These are phyloP conservation scores for Drosophila willistoni DNA, from an alignment of 1,140 invertebrate species.

Conservation along the genomic window DNA sequence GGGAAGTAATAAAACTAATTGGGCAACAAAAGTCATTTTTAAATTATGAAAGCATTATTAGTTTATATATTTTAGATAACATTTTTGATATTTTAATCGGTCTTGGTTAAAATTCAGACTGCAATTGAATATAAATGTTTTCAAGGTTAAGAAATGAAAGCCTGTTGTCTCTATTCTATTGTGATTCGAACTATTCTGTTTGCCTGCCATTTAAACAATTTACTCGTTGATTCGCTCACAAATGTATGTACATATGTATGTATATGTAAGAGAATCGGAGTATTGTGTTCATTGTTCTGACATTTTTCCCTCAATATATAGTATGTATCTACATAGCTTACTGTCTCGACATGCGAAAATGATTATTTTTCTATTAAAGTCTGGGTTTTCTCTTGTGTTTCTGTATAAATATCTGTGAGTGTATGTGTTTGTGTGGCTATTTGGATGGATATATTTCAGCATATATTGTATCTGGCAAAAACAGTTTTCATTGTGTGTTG, in stretches of 20 bases:
- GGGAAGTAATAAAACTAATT: too few relatives aligned
- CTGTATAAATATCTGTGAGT: neutral
- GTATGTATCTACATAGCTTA: neutral
- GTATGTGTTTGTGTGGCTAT: slow-evolving; percentile 17
- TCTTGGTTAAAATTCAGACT: neutral
- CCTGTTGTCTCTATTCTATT: slow-evolving; percentile 1
- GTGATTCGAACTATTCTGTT: slow-evolving; percentile 22
- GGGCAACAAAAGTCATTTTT: too few relatives aligned
- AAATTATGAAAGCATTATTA: too few relatives aligned
- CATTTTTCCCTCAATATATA: slow-evolving; percentile 3
- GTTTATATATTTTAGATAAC: too few relatives aligned
- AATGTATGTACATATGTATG: neutral
- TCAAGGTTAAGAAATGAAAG: slow-evolving; percentile 6
- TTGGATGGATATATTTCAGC: slow-evolving; percentile 17
- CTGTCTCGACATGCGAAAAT: slow-evolving; percentile 36
- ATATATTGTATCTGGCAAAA: slow-evolving; percentile 53
- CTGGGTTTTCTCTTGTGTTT: slow-evolving; percentile 11
- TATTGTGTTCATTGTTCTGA: slow-evolving; percentile 35
- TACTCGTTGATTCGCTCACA: slow-evolving; percentile 15
- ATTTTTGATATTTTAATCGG: slow-evolving; percentile 13
- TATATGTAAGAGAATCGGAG: neutral
- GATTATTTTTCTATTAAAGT: slow-evolving; percentile 73
- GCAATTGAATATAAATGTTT: neutral
- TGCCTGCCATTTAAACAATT: slow-evolving; percentile 39
- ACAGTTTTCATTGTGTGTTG: slow-evolving; percentile 59